Conservation (phyloP, 2,888 invertebrate genomes). For the Malthinus seriepunctatus region DNA sequence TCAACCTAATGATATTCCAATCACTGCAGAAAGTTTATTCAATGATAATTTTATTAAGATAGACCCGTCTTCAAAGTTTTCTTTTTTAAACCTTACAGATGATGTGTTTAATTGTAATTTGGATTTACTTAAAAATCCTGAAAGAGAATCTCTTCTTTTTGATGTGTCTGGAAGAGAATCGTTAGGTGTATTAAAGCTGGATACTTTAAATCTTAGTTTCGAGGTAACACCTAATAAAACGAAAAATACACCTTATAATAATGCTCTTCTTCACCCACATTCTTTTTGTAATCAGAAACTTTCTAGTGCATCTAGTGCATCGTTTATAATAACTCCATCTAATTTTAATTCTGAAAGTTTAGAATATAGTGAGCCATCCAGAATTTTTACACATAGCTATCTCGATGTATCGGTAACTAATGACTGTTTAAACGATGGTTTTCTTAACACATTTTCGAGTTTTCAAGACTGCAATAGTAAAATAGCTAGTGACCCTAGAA, state of each 20-base stretch:
- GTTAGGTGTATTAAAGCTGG: slow-evolving; percentile 29
- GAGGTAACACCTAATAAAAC: too few species aligned
- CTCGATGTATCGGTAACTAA: not conserved
- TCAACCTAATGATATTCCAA: too few species aligned
- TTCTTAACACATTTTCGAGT: not conserved
- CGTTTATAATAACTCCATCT: not conserved
- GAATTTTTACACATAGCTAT: not conserved
- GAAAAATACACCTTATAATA: slow-evolving; percentile 1
- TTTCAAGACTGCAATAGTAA: not conserved
- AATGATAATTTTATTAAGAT: too few species aligned
- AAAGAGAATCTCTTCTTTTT: slow-evolving; percentile 5
- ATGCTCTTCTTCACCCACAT: slow-evolving; percentile 5
- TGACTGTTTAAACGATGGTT: not conserved
- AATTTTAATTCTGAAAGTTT: slow-evolving; percentile 13
- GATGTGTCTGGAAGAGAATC: slow-evolving; percentile 26
- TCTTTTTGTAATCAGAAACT: not conserved
- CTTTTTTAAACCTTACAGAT: too few species aligned
- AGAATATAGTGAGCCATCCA: slow-evolving; percentile 8
- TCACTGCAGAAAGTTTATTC: too few species aligned
- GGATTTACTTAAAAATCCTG: not conserved
- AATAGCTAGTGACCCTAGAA: not conserved
- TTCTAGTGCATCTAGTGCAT: not conserved
- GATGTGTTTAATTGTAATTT: too few species aligned
- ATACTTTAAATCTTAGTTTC: slow-evolving; percentile 15
- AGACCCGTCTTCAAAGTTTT: too few species aligned